phyloP scores from a whole-genome alignment of 53 echinoderm and acorn worm genomes.

The Holothuria scabra region DNA sequence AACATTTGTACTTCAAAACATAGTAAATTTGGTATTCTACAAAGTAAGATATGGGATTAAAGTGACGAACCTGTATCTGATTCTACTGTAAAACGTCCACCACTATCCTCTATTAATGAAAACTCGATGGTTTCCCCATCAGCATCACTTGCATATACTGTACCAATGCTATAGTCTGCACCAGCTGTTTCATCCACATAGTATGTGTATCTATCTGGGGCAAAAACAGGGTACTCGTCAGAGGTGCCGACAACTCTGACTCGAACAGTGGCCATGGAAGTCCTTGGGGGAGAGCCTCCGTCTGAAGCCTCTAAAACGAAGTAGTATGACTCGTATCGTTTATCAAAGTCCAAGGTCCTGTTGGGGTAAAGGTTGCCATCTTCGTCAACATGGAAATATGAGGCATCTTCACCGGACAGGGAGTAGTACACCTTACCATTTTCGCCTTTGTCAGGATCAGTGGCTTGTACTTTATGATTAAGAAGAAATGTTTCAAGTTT shows the following conservation, averaged over 20 bases:
- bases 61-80: conserved; percentile 45
- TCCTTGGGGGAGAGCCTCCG: conserved; percentile 46
- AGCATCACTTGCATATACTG: conserved; percentile 90
- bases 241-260: conserved; percentile 62
- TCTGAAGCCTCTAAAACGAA: conserved; percentile 63
- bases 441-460: conserved; percentile 63
- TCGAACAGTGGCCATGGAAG: conserved; percentile 57
- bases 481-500: not conserved
- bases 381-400: conserved; percentile 48
- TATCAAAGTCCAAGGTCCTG: conserved; percentile 59
- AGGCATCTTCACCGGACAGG: conserved; percentile 55
- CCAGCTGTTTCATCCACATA: conserved; percentile 82
- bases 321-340: conserved; percentile 48
- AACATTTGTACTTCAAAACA: too few relatives aligned
- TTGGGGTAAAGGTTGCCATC: conserved; percentile 56
- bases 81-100: conserved; percentile 30
- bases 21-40: too few relatives aligned
- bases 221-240: conserved; percentile 77
- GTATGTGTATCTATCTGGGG: conserved; percentile 66
- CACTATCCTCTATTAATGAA: conserved; percentile 34
- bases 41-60: not conserved
- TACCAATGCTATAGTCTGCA: conserved; percentile 71
- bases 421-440: conserved; percentile 64
- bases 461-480: conserved; percentile 58
- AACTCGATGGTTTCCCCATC: conserved; percentile 65